Base-by-base conservation (phyloP, 2,113 vertebrate genomes). In the Apistogramma diplotaenia region DNA sequence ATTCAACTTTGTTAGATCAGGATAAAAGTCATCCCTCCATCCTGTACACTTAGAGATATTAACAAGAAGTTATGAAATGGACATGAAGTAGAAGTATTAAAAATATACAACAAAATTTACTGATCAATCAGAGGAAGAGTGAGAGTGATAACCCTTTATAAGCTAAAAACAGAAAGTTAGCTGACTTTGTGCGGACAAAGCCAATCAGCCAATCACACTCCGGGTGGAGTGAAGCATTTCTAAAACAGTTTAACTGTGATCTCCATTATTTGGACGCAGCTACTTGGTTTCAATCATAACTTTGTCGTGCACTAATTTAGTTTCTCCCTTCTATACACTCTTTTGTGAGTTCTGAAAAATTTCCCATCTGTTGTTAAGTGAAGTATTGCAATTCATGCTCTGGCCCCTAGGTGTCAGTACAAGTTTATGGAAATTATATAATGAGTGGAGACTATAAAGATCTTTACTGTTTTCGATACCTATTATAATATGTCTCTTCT, bases 371-470 rank as follows among this genome's bases (percentile, higher is more conserved):
- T 19, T 33, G 23, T 27, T 27, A 7, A 57, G 3, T 1, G 8
- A 3, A 18, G 8, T 3, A 1, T 8, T 92, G 87, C n/a, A 87
- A 71, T 93, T 83, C 87, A 31, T 18, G 3, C 1, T 74, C 37
- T 74, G 54, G 18, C 89, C 95, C 83, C 71, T 79, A 84, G 94
- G 62, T 88, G 95, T 93, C 94, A 92, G 90, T 84, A 35, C 76
- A 83, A 74, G 77, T 49, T 37, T 59, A 79, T 59, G 5, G 6
- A 9, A 82, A 79, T 18, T 67, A 12, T 43, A 37, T 27, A 19
- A 2, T 9, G 21, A 35, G 29, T 1, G 2, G 11, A 74, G 59
- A 49, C 18, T 11, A 43, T 49, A 8, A 12, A 10, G 25, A 74
- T 11, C 12, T 74, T 73, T 18, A 27, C 16, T 43, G 27, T 37